Evolutionary conservation across 1,140 invertebrate genomes (phyloP).

Genomic region (Lordiphosa mommai): DNA sequence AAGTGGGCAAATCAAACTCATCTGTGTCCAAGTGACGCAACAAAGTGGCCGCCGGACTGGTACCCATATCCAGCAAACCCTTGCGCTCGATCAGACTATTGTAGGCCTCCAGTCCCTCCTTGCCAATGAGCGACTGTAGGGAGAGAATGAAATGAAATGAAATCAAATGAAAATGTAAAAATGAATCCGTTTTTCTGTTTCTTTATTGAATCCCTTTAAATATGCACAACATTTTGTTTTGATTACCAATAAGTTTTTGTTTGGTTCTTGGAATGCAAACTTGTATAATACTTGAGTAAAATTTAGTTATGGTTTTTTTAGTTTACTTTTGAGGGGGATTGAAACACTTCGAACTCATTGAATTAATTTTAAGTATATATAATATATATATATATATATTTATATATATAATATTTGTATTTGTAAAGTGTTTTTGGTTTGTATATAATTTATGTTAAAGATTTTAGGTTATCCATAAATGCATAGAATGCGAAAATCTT

Average conservation of each 20-base stretch:
- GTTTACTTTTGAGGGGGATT: slow-evolving; percentile 31
- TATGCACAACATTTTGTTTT: slow-evolving; percentile 70
- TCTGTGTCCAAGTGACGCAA: slow-evolving; percentile 68
- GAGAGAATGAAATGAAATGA: slow-evolving; percentile 5
- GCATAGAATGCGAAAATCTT: slow-evolving; percentile 70
- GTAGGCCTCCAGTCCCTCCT: slow-evolving; percentile 93
- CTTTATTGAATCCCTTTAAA: slow-evolving; percentile 76
- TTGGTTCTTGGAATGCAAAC: slow-evolving; percentile 72
- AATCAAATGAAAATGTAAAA: slow-evolving; percentile 15
- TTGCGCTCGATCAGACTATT: slow-evolving; percentile 91
- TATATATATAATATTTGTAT: too few species aligned
- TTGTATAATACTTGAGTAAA: slow-evolving; percentile 60
- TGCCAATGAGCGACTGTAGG: slow-evolving; percentile 86
- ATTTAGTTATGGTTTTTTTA: slow-evolving; percentile 46
- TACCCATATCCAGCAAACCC: slow-evolving; percentile 58
- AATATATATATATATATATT: slow-evolving; percentile 15
- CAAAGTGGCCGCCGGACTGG: slow-evolving; percentile 60
- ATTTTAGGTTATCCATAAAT: slow-evolving; percentile 56
- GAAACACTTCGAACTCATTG: slow-evolving; percentile 71
- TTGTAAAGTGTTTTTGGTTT: slow-evolving; percentile 15
- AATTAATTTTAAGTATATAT: slow-evolving; percentile 30
- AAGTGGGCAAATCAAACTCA: slow-evolving; percentile 61
- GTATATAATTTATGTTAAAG: slow-evolving; percentile 19
- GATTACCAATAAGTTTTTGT: slow-evolving; percentile 64
- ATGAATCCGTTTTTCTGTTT: slow-evolving; percentile 25